Base-by-base conservation (phyloP, 1,140 invertebrate genomes). In the Leptinotarsa defecta region DNA sequence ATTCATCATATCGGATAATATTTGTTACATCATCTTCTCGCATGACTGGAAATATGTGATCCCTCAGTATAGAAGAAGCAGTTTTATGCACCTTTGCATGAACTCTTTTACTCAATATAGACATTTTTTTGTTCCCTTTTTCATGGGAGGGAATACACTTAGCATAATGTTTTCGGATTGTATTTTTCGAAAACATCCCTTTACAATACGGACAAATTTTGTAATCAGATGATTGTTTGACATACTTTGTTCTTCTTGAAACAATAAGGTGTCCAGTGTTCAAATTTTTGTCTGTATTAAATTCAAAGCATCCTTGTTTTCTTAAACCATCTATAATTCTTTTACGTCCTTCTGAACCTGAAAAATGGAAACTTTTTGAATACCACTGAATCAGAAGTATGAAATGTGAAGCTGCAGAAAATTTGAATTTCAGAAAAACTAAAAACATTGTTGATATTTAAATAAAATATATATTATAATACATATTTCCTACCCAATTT, bases 101-200 rank as follows among this genome's bases (percentile, higher is more conserved):
- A 17, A 57, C 52, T 57, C 52, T 57, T 57, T 57, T 57, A 17
- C 15, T 4, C 52, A n/a, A 17, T 15, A 57, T 8, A 17, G 52
- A 17, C 1, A 57, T 57, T 4, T 57, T 17, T 57, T 19, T 57
- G 52, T 57, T 19, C 15, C 52, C 52, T 15, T 57, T 57, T 57
- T 19, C n/a, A 15, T 19, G n/a, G n/a, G 4, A 17, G 52, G 52
- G 52, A 15, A 57, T 19, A 57, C 52, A 57, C 13, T 57, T 15
- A 17, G 52, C 15, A 19, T 57, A 17, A 15, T 57, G 52, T 57
- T 57, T 57, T 19, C 52, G 52, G n/a, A 57, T 57, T 4, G 52
- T 19, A 57, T 57, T 57, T 57, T 57, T 57, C 52, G 52, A 57
- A 57, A 17, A 57, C 52, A 57, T 57, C 13, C 52, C 52, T 57